phyloP scores from a whole-genome alignment of 2,888 invertebrate genomes.

The Tetheella fluctuosa region DNA sequence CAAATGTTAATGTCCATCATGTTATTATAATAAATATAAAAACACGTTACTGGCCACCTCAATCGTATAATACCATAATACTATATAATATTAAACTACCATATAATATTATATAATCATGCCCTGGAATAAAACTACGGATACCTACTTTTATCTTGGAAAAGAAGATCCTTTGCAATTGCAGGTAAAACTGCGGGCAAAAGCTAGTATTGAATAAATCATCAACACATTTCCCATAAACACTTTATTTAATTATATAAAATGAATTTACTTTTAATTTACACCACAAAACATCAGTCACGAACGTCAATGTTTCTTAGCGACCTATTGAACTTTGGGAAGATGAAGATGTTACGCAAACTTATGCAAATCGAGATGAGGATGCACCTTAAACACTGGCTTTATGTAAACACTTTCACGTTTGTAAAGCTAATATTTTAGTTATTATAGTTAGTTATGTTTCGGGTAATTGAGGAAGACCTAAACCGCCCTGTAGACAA shows the following conservation, averaged over 20 bases:
- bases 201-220: background rate
- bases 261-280: constrained; percentile 8
- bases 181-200: too few species aligned
- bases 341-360: constrained; percentile 71
- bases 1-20: constrained; percentile 18
- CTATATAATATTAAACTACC: background rate
- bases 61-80: background rate
- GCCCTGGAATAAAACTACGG: too few species aligned
- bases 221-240: background rate
- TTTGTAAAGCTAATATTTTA: constrained; percentile 48
- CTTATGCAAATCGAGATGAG: constrained; percentile 64
- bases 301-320: constrained; percentile 38
- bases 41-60: constrained; percentile 9
- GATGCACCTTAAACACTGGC: constrained; percentile 57
- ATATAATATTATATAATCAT: too few species aligned
- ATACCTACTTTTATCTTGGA: too few species aligned
- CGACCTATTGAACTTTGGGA: constrained; percentile 68
- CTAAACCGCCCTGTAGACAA: background rate
- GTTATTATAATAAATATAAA: constrained; percentile 23
- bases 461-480: constrained; percentile 38
- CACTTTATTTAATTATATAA: background rate
- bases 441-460: constrained; percentile 35
- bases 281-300: constrained; percentile 35
- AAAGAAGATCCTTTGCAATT: too few species aligned
- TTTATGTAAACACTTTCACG: constrained; percentile 78